A percentile compares a stretch with the other conserved stretches of the same genome.
Conservation (phyloP, 2,888 invertebrate genomes). For the Apamea crenata region DNA sequence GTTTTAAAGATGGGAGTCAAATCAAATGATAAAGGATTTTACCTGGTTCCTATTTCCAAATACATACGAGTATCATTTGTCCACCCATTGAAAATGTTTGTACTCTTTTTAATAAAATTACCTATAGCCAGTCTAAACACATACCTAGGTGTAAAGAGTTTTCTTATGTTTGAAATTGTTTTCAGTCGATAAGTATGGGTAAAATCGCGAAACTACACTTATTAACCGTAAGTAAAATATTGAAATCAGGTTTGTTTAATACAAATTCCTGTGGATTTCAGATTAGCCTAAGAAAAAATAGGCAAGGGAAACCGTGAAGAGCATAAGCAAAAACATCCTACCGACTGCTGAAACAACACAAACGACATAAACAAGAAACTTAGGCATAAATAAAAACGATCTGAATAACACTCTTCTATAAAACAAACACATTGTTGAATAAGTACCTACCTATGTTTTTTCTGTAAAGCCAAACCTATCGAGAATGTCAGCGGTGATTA, state of each 20-base stretch:
- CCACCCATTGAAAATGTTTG: neutral
- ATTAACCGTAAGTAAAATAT: neutral
- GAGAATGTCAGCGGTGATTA: neutral
- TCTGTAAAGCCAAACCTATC: neutral
- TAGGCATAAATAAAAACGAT: neutral
- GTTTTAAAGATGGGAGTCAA: neutral
- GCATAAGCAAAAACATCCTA: neutral
- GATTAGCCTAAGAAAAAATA: neutral
- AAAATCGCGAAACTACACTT: neutral
- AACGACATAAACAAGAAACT: neutral
- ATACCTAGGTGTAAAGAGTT: neutral
- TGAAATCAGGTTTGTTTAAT: neutral
- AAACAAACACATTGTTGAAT: neutral
- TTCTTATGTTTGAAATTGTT: neutral
- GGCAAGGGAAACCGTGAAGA: neutral
- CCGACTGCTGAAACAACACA: neutral
- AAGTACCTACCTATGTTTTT: neutral
- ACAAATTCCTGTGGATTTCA: neutral
- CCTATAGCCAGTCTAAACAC: neutral
- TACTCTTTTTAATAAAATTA: neutral
- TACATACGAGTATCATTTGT: neutral
- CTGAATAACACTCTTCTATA: neutral
- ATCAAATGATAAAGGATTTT: neutral
- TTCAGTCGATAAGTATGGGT: neutral
- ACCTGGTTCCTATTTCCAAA: neutral